These are phyloP conservation scores for Scaptomyza hsui DNA, from an alignment of 1,140 invertebrate genomes.

Conservation along the genomic window DNA sequence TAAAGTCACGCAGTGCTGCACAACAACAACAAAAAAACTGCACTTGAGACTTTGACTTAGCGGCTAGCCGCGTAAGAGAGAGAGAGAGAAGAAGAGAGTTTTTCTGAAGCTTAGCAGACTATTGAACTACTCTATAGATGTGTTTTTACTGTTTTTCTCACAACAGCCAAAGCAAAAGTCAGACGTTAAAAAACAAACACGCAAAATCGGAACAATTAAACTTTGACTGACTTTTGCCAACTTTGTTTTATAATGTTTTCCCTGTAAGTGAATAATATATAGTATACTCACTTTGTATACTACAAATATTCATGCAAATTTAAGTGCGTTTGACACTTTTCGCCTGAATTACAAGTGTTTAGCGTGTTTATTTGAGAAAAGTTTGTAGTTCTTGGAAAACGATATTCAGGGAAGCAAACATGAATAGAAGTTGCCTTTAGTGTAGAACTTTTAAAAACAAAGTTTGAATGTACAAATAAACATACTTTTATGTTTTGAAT, in stretches of 20 bases:
- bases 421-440: neutral
- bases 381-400: constrained; percentile 5
- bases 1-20: constrained; percentile 10
- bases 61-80: constrained; percentile 12
- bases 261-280: constrained; percentile 30
- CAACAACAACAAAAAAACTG: constrained; percentile 55
- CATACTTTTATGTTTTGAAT: too few species aligned
- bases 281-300: neutral
- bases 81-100: neutral
- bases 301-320: too few species aligned
- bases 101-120: neutral
- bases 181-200: constrained; percentile 44
- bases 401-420: neutral
- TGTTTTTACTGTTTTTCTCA: constrained; percentile 1
- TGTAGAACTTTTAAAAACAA: too few species aligned
- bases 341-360: neutral
- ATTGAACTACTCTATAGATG: constrained; percentile 11
- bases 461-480: too few species aligned
- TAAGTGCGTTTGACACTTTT: constrained; percentile 30
- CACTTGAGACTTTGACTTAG: constrained; percentile 60
- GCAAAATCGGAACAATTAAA: constrained; percentile 68
- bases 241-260: constrained; percentile 68
- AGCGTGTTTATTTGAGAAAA: constrained; percentile 5
- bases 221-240: constrained; percentile 62
- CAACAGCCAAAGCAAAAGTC: constrained; percentile 61